Base-by-base conservation (phyloP, 2,113 vertebrate genomes). In the Entomyzon cyanotis region DNA sequence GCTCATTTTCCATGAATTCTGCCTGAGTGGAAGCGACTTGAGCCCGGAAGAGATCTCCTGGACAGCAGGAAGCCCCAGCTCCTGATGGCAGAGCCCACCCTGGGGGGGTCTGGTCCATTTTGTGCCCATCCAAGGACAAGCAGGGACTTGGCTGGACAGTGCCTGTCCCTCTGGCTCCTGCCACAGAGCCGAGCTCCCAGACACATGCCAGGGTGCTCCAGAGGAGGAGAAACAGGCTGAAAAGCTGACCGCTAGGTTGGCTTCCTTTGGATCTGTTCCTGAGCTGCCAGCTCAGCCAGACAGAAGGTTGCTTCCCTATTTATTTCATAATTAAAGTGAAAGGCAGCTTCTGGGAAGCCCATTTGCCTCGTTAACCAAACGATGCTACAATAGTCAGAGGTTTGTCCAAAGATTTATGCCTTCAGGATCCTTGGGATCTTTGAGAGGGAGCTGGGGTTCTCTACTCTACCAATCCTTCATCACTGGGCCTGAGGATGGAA, bases 261-360 rank as follows among this genome's bases (percentile, higher is more conserved):
- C 63, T 90, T 76, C 8, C 0, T 80, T 67, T 55, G 84, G 77
- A 74, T 81, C 64, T 50, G 47, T 33, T 76, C 76, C 27, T 28
- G 70, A 91, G 77, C 64, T 77, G 63, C 76, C 84, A 84, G 76
- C 76, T 74, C 87, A 87, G 84, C 47, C 75, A 84, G 73, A 67
- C 91, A 87, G 77, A 74, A 81, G 52, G 77, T 39, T 94, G 69
- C 27, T 87, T 55, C 83, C 69, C 68, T 64, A 33, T 46, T 81
- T 77, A 59, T 78, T 89, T 56, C 81, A 77, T 78, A 37, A 89
- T 77, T 52, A 39, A 95, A 89, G 44, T 28, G 39, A 63, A 96
- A 84, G 30, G 39, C 50, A 21, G 65, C 59, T 89, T 92, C 93
- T 46, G 68, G 63, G 50, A 87, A 89, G 55, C 31, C 33, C 46